Evolutionary conservation across 2,888 invertebrate species (phyloP), one percentile per base, ranked within the genome.

Genomic region (Lampropteryx suffumata): DNA sequence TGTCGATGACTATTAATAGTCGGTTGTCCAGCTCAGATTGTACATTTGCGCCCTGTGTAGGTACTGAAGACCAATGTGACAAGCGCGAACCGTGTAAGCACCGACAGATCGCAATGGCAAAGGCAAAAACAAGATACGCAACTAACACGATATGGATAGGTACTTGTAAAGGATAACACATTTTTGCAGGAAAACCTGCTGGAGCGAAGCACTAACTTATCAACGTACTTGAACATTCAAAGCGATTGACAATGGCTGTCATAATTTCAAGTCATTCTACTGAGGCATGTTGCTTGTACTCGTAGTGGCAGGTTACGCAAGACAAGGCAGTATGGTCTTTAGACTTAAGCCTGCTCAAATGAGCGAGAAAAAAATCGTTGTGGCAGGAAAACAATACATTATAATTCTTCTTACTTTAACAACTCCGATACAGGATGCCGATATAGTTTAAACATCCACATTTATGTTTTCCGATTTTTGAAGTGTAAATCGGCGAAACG

Each of bases 1-100:
- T 56, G 50, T 57, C 57, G 65, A 65, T 67, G 62, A 64, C 64
- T 67, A 53, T 54, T 71, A 71, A 69, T 71, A 59, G 61, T 61
- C 55, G 45, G 37, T 50, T 37, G 57, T 45, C 49, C 4, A 17
- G 56, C 34, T 36, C 52, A 57, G 46, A 44, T 44, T 50, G 33
- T 35, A 24, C 24, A 40, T 34, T 43, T 45, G 29, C 14, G 27
- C 13, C 13, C 36, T 27, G 43, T 34, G 48, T 44, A 40, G 43
- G 40, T 50, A 53, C 46, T 47, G 56, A 48, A 49, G 21, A 36
- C 46, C 10, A 46, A 48, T 14, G 50, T 49, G 42, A 45, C 44
- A 42, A 40, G 51, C 53, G 41, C 55, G 24, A 50, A 59, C 51
- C 62, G 57, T 64, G 61, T 60, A 60, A 58, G 55, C 51, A 49